Base-by-base conservation (phyloP, 2,888 invertebrate species). In the Nephrocerus scutellatus region DNA sequence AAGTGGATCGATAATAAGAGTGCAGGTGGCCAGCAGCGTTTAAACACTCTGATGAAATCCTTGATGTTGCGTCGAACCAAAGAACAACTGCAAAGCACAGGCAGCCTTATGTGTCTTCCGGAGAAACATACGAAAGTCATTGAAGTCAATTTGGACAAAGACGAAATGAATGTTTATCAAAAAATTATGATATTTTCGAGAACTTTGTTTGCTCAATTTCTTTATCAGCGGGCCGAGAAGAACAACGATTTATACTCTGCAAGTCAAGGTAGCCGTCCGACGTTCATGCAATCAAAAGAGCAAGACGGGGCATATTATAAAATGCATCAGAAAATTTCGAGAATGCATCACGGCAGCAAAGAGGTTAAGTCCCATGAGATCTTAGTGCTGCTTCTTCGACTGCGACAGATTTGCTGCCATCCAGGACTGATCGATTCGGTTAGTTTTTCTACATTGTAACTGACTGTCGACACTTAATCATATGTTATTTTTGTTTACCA, bases 371-470 rank as follows among this genome's bases (percentile, higher is more conserved):
- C 77, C 25, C 73, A 79, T 72, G 76, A 78, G 66, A 84, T 90
- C 62, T 68, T 96, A 48, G 84, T 91, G 0, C 71, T 93, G 3
- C 62, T 96, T 10, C 67, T 95, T 38, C 75, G 95, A 9, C 68
- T 96, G 41, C 74, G 95, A 1, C 95, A 97, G 62, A 80, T 88
- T 42, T 89, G 89, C 60, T 86, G 88, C 58, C 93, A 95, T 71
- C 84, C 92, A 19, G 81, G 82, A 0, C 74, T 96, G 12, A 85
- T 92, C 51, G 75, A 77, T 53, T 62, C 74, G 41, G 79, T 79
- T 63, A 64, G 70, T 63, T 30, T 24, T 43, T 16, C 10, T 7
- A 8, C 22, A 7, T 22, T n/a, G 6, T 14, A 10, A 6, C 25
- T 25, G 7, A 8, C 10, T 22, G 22, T 7, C 22, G 10, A 22